Percentiles rank a stretch among this genome's conserved stretches.
phyloP scores from a whole-genome alignment of 2,888 invertebrate genomes.

The Galerucella pusilla region DNA sequence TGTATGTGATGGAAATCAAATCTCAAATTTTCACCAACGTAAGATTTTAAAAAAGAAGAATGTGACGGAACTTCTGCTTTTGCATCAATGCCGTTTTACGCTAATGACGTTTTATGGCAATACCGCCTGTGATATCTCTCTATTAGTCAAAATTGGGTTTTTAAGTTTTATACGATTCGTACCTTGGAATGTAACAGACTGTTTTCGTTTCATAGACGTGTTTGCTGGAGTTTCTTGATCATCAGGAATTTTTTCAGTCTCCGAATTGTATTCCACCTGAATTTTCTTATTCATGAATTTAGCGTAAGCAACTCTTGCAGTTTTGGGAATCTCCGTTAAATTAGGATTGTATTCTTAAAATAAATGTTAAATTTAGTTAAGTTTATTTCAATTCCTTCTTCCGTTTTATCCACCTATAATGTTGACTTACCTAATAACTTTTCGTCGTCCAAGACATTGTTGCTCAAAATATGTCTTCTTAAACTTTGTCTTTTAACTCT shows the following conservation, averaged over 20 bases:
- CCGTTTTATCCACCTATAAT: neutral
- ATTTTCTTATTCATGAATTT: constrained; percentile 86
- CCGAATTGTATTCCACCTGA: constrained; percentile 62
- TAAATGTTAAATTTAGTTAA: constrained; percentile 7
- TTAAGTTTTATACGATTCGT: neutral
- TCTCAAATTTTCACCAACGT: no score
- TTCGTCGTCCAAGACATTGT: constrained; percentile 77
- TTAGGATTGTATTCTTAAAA: constrained; percentile 77
- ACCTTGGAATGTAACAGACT: constrained; percentile 43
- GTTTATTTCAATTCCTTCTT: neutral
- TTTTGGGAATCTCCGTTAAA: constrained; percentile 78
- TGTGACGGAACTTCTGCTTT: no score
- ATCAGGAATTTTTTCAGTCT: constrained; percentile 23
- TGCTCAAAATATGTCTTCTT: constrained; percentile 74
- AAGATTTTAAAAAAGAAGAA: no score
- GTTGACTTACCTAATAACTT: constrained; percentile 73
- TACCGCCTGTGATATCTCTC: no score
- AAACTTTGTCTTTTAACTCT: constrained; percentile 78
- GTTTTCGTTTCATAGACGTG: constrained; percentile 17
- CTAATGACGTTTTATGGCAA: no score
- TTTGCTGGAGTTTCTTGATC: constrained; percentile 15
- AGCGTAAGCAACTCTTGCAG: constrained; percentile 85
- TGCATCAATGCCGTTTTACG: no score
- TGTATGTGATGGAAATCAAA: no score
- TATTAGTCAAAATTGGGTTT: no score